These are phyloP conservation scores for Eudasyphora cyanicolor DNA, from an alignment of 2,888 invertebrate species.

Conservation along the genomic window DNA sequence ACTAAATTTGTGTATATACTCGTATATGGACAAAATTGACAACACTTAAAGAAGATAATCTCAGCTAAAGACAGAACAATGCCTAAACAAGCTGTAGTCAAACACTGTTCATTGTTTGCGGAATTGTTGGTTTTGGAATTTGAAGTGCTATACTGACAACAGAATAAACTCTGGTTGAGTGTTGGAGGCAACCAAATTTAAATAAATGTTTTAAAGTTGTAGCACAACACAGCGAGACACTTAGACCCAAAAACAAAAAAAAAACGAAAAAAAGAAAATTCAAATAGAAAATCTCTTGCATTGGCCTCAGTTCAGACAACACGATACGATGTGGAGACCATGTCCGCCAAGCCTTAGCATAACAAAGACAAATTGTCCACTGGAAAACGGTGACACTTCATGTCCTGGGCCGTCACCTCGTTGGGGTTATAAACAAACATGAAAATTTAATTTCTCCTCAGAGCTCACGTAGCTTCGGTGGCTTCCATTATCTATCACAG, in stretches of 20 bases:
- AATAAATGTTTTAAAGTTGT: slow-evolving; percentile 48
- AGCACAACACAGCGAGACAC: neutral
- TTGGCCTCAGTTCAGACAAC: too few relatives aligned
- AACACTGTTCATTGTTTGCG: slow-evolving; percentile 43
- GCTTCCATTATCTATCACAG: neutral
- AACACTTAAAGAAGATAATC: slow-evolving; percentile 62
- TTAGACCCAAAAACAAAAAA: neutral
- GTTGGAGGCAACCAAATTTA: slow-evolving; percentile 23
- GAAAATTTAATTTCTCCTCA: slow-evolving; percentile 17
- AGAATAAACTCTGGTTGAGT: slow-evolving; percentile 36
- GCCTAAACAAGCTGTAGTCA: slow-evolving; percentile 60
- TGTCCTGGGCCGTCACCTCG: slow-evolving; percentile 16
- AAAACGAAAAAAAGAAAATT: neutral
- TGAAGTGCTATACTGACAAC: neutral
- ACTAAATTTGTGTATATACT: slow-evolving; percentile 6
- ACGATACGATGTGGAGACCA: too few relatives aligned
- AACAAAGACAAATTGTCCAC: slow-evolving; percentile 37
- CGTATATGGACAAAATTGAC: slow-evolving; percentile 64
- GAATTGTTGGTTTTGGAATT: neutral
- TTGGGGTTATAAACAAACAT: slow-evolving; percentile 27
- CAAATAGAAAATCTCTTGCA: too few relatives aligned
- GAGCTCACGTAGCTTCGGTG: too few relatives aligned
- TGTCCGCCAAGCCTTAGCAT: too few relatives aligned
- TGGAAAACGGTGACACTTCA: slow-evolving; percentile 4
- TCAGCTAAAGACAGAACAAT: slow-evolving; percentile 57